Evolutionary conservation across 2,113 vertebrate species (phyloP), one percentile per base, ranked within the genome.

Genomic region (Nycticorax nycticorax): DNA sequence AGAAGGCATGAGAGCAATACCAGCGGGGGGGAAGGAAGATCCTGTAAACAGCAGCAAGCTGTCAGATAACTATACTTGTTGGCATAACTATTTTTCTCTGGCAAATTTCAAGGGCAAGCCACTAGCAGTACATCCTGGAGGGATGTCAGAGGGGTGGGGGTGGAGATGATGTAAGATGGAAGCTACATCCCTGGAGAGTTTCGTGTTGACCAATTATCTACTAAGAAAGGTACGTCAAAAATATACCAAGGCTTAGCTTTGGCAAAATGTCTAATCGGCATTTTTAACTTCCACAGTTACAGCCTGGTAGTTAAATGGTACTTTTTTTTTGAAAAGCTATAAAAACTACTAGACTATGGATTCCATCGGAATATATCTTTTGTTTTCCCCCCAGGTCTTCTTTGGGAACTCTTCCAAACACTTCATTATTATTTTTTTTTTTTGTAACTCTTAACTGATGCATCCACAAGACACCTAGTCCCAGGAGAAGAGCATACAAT

Each of bases 301-400:
- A 43, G 14, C 6, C 11, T 17, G 1, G 12, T 41, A 45, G 16
- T 64, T 45, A 47, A 19, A 56, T 8, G 17, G 15, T 14, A 39
- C 19, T 0, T 0, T 71, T 76, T 74, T 62, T 32, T 82, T 71
- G n/a, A 85, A 75, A 11, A 60, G 6, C 2, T 67, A 67, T 10
- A 91, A 39, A 78, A 72, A 28, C 13, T 47, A 60, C 15, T 30
- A 62, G n/a, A 39, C 8, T 9, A 10, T 30, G 17, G 18, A 78
- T 78, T 66, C 21, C 9, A 33, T 14, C 27, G 43, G 18, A 66
- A 55, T 9, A 14, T 6, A 30, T 22, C 22, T 93, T 74, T 74
- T 64, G 14, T 60, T 4, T 0, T 1, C 1, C 3, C 4, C 3
- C 1, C 1, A 47, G 19, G 19, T 20, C 45, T 47, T 8, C 14